Evolutionary conservation across 1,140 invertebrate genomes (phyloP), one percentile per base, ranked within the genome.

Genomic region (Zaprionus inermis): DNA sequence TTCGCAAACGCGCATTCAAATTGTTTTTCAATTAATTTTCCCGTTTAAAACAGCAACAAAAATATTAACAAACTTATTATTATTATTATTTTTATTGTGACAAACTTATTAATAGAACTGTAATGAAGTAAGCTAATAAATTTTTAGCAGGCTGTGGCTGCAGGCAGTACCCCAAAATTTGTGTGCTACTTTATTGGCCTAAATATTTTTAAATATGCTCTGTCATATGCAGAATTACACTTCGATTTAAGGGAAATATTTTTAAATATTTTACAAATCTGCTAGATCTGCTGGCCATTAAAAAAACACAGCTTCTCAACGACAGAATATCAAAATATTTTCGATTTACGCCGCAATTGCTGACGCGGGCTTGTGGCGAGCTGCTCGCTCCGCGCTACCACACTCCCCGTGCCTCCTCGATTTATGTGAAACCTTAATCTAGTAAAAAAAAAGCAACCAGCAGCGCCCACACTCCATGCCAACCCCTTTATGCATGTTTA

Each of bases 11-110:
- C 38, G n/a, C 38, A 9, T 44, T 18, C 7, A 9, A 44, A 44
- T 44, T 44, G 5, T 16, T 44, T 58, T 75, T 34, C 55, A 79
- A 86, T 81, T 56, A 81, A 85, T 55, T 65, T 64, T 54, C n/a
- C 44, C 63, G 28, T 44, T 16, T 38, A 46, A 16, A 54, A 54
- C 0, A 36, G 20, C n/a, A 10, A 44, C n/a, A 12, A 49, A 20
- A 22, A 12, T 54, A 6, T 24, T 14, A 7, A 11, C 51, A 28
- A 28, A 14, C 51, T 12, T 12, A 20, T 10, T 49, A 16, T 46
- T 20, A 20, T 46, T 1, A 28, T 28, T 28, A 5, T n/a, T n/a
- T n/a, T 28, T 28, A 4, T 28, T 28, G 5, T 28, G 5, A 28
- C 16, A 14, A 18, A 16, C 11, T 22, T 49, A 49, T 49, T 49